Base-by-base conservation (phyloP, 2,797 vertebrate species). In the Myiothlypis coronata region DNA sequence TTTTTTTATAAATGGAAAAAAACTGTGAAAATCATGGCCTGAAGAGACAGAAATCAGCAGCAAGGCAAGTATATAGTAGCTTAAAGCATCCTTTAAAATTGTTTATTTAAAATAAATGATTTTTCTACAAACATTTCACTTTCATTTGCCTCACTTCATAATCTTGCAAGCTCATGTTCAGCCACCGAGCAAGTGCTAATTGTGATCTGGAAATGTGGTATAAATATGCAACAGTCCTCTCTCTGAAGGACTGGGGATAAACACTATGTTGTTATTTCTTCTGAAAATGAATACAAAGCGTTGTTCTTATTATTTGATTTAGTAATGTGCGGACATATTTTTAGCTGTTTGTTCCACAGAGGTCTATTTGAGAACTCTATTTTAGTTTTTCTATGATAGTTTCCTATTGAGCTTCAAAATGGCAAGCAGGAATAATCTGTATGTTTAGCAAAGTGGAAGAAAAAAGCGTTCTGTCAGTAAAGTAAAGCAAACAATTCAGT, bases 221-320 rank as follows among this genome's bases (percentile, higher is more conserved):
- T 94, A 90, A 93, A 86, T 93, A 93, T 90, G 74, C 35, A 88
- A 41, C 63, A 89, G 70, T 59, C 59, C 22, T 72, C 43, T 77
- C 52, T 94, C 75, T 70, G 74, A 89, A 95, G 39, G 46, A 59
- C n/a, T 20, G 28, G 56, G 34, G 56, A 89, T 88, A 89, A 94
- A 84, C 9, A 59, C 21, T 44, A 12, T 27, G 53, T 37, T 92
- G 37, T 37, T 94, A 4, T 61, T 91, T 83, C 76, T 65, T 63
- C 59, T 69, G 44, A 52, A 88, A 74, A 90, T 39, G 6, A 91
- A 55, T 43, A 61, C 12, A 50, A 37, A 69, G 10, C 16, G 0
- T 3, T 41, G 22, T 15, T 60, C 24, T 86, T 88, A 63, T 59
- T 70, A 83, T 78, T 94, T 90, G 44, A 91, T 90, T 95, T 91